phyloP scores from a whole-genome alignment of 2,888 invertebrate species.

The Ommatoiulus sabulosus region DNA sequence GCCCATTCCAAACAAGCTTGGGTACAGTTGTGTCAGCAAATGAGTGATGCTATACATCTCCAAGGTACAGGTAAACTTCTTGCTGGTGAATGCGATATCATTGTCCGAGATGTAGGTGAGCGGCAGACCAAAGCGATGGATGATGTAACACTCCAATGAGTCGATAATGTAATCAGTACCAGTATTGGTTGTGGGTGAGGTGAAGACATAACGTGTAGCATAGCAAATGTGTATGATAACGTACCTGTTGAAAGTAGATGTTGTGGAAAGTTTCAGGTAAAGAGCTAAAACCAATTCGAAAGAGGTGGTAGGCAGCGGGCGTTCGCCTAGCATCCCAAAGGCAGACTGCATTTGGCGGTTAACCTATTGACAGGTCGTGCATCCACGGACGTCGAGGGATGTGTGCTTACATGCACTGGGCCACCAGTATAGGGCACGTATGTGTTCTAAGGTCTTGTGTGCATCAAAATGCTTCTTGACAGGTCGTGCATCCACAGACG shows the following conservation, averaged over 20 bases:
- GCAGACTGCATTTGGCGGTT: background rate
- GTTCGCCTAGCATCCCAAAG: background rate
- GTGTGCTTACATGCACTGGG: background rate
- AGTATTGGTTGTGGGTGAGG: background rate
- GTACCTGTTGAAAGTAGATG: background rate
- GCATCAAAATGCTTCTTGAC: background rate
- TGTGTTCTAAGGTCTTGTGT: no score
- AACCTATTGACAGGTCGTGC: background rate
- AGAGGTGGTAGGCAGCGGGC: background rate
- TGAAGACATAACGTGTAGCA: background rate
- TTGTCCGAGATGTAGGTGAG: background rate
- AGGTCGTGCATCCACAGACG: constrained; percentile 26
- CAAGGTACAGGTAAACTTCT: no score
- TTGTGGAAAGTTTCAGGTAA: background rate
- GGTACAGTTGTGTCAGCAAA: no score
- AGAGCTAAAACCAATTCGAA: background rate
- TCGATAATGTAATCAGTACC: background rate
- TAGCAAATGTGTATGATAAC: background rate
- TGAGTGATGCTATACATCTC: no score
- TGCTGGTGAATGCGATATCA: no score
- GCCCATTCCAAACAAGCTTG: background rate
- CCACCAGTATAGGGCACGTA: no score
- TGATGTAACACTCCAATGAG: background rate
- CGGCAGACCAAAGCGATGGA: background rate
- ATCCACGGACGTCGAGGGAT: background rate